phyloP scores from a whole-genome alignment of 2,888 invertebrate genomes.

The Diogma glabrata region DNA sequence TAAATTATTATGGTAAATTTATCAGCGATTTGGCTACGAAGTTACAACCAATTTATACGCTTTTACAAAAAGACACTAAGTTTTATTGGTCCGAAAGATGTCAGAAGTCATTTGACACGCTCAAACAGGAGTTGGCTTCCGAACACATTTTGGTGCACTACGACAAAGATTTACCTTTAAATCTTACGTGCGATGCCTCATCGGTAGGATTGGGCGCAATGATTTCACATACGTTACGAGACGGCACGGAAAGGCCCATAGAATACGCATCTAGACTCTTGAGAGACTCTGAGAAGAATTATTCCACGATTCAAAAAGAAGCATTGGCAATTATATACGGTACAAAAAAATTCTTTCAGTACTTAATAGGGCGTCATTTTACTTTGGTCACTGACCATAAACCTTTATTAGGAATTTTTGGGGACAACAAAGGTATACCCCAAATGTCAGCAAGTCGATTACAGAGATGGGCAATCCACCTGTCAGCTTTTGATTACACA shows the following conservation, averaged over 20 bases:
- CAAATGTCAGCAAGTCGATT: not conserved
- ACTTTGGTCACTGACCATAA: constrained; percentile 16
- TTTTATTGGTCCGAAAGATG: not conserved
- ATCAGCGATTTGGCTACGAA: constrained; percentile 18
- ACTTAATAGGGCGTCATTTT: constrained; percentile 15
- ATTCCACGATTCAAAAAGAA: constrained; percentile 20
- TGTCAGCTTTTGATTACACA: not conserved
- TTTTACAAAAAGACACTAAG: constrained; percentile 10
- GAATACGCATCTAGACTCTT: constrained; percentile 17
- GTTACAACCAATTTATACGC: not conserved
- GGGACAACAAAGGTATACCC: constrained; percentile 13
- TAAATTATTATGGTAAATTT: too few species aligned
- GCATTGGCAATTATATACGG: constrained; percentile 18
- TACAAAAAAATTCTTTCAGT: constrained; percentile 17
- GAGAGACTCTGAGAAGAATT: constrained; percentile 16
- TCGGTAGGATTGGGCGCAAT: too few species aligned
- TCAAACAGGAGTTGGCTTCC: not conserved
- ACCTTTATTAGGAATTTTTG: constrained; percentile 16
- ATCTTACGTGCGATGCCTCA: too few species aligned
- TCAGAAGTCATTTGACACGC: constrained; percentile 6
- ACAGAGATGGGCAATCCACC: not conserved
- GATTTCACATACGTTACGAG: not conserved
- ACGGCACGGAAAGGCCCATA: constrained; percentile 10
- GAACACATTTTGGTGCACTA: not conserved
- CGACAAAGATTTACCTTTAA: not conserved